Evolutionary conservation across 2,888 invertebrate species (phyloP).

Genomic region (Hypsopygia costalis): DNA sequence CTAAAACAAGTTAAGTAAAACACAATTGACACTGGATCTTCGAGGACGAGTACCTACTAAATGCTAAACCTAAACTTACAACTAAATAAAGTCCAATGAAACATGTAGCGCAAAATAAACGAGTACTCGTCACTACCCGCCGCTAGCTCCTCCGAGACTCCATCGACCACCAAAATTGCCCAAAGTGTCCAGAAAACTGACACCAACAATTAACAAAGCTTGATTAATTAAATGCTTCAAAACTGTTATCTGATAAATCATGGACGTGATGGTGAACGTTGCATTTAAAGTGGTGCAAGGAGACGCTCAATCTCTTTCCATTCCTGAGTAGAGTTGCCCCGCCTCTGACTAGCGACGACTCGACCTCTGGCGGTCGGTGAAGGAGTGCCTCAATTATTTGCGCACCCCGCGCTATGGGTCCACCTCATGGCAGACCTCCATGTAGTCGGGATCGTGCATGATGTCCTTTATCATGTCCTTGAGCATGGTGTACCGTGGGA

Average conservation of each 20-base stretch:
- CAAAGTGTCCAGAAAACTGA: background rate
- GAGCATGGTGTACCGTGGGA: slow-evolving; percentile 96
- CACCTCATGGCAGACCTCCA: slow-evolving; percentile 97
- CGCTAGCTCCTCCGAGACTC: slow-evolving; percentile 34
- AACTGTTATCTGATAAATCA: background rate
- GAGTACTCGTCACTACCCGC: slow-evolving; percentile 68
- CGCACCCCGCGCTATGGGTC: slow-evolving; percentile 85
- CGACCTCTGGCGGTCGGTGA: slow-evolving; percentile 70
- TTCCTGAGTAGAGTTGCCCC: slow-evolving; percentile 18
- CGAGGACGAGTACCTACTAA: slow-evolving; percentile 54
- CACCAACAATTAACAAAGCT: slow-evolving; percentile 1
- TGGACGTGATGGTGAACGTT: background rate
- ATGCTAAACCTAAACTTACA: slow-evolving; percentile 49
- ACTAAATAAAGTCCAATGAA: slow-evolving; percentile 56
- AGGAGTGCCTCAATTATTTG: slow-evolving; percentile 75
- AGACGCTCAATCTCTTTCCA: slow-evolving; percentile 17
- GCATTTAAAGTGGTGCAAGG: slow-evolving; percentile 18
- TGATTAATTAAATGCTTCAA: background rate
- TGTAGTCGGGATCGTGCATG: slow-evolving; percentile 97
- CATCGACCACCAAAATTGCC: slow-evolving; percentile 15
- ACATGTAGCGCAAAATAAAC: slow-evolving; percentile 68
- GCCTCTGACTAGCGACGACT: slow-evolving; percentile 60
- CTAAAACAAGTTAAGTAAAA: background rate
- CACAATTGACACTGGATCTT: slow-evolving; percentile 16
- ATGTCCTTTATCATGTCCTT: slow-evolving; percentile 99